phyloP scores from a whole-genome alignment of 2,113 vertebrate species.

The Dipodomys ordii region DNA sequence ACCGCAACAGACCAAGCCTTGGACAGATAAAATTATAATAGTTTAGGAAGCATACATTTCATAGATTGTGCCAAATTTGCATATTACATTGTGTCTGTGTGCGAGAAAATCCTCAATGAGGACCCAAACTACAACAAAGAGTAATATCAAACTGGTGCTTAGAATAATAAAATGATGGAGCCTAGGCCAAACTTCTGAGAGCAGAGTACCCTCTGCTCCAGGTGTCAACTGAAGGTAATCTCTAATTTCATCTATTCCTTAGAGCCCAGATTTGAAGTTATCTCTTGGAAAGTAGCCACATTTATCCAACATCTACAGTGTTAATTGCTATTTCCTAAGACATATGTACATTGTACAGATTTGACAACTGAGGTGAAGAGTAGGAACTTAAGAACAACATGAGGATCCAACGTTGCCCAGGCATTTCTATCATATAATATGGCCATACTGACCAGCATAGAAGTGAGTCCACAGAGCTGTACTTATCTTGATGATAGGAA shows the following conservation, averaged over 20 bases:
- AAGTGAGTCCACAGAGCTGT: not conserved
- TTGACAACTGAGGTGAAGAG: not conserved
- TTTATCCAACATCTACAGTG: not conserved
- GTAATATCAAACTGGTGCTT: not conserved
- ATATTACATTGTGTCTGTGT: constrained; percentile 25
- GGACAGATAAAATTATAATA: not conserved
- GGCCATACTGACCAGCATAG: not conserved
- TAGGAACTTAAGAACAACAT: not conserved
- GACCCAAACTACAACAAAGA: constrained; percentile 25
- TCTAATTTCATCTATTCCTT: not conserved
- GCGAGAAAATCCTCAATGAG: constrained; percentile 32
- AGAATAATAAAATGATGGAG: constrained; percentile 18
- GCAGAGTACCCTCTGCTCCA: not conserved
- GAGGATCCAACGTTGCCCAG: not conserved
- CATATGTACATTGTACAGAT: constrained; percentile 21
- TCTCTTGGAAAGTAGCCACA: not conserved
- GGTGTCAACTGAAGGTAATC: not conserved
- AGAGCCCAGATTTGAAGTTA: not conserved
- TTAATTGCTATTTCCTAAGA: constrained; percentile 17
- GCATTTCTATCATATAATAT: not conserved
- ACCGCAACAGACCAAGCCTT: constrained; percentile 14
- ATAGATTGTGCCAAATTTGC: constrained; percentile 30
- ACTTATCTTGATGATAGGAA: not conserved
- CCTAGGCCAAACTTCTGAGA: constrained; percentile 11
- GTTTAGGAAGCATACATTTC: constrained; percentile 24